phyloP scores from a whole-genome alignment of 2,888 invertebrate genomes.

The Xanthostigma xanthostigma region DNA sequence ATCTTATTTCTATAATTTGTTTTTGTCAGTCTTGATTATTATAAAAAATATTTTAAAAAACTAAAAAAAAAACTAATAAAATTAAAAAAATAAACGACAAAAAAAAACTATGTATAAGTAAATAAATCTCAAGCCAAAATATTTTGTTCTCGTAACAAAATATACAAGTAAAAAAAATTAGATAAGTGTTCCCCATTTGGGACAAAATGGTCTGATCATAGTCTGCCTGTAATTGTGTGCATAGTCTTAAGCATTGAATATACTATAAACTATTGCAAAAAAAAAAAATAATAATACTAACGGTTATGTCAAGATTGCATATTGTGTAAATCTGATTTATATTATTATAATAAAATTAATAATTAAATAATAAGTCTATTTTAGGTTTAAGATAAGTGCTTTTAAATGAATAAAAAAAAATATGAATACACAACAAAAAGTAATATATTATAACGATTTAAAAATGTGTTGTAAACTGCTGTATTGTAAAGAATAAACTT shows the following conservation, averaged over 20 bases:
- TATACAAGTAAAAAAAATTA: neutral
- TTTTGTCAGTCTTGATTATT: neutral
- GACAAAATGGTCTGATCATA: conserved; percentile 6
- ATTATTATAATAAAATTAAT: neutral
- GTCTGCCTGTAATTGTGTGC: conserved; percentile 6
- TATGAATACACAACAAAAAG: neutral
- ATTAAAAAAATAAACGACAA: conserved; percentile 3
- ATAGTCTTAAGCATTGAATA: conserved; percentile 2
- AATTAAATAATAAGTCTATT: conserved; percentile 1
- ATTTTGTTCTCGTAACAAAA: neutral
- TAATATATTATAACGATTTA: neutral
- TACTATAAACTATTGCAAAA: neutral
- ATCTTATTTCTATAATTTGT: neutral
- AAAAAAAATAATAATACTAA: conserved; percentile 2
- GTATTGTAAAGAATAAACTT: conserved; percentile 26
- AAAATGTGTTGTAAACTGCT: conserved; percentile 17
- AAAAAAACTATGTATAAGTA: conserved; percentile 1
- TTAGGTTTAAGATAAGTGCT: conserved; percentile 28
- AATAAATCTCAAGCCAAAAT: conserved; percentile 7
- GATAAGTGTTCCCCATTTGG: conserved; percentile 4
- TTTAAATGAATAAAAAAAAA: conserved; percentile 23
- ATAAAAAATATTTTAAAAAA: conserved; percentile 1
- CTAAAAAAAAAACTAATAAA: conserved; percentile 1
- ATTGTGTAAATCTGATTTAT: neutral
- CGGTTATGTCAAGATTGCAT: conserved; percentile 1